Conservation (phyloP, 64 coral and sea anemone species). For the Porites australiensis region DNA sequence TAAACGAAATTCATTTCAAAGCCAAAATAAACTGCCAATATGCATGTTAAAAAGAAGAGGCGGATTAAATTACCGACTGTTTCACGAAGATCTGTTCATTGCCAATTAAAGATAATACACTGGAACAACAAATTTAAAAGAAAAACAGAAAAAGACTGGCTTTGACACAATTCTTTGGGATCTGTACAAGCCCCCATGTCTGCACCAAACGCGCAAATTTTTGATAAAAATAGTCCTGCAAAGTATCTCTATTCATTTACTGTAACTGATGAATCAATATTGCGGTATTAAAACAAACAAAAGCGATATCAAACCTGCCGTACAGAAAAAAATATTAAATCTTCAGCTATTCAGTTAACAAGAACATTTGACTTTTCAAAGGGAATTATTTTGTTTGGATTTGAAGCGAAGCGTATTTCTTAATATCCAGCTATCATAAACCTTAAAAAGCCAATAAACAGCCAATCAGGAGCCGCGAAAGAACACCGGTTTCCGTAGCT, state of each 20-base stretch:
- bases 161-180: no score
- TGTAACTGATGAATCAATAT: conserved; percentile 30
- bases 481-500: conserved; percentile 32
- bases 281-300: not conserved
- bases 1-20: not conserved
- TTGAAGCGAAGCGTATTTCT: not conserved
- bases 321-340: not conserved
- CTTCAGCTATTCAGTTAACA: not conserved
- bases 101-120: not conserved
- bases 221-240: not conserved
- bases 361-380: not conserved
- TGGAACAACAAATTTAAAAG: not conserved
- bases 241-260: not conserved
- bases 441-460: conserved; percentile 17
- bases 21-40: not conserved
- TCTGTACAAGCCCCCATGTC: no score
- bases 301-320: not conserved
- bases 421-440: not conserved
- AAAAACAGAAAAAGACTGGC: not conserved
- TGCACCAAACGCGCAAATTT: not conserved
- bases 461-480: conserved; percentile 57
- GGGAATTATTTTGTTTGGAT: not conserved
- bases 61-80: not conserved
- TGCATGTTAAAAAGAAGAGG: not conserved
- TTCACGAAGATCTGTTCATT: not conserved